These are phyloP conservation scores for Epistrophe grossulariae DNA, from an alignment of 2,888 invertebrate species.

Conservation along the genomic window DNA sequence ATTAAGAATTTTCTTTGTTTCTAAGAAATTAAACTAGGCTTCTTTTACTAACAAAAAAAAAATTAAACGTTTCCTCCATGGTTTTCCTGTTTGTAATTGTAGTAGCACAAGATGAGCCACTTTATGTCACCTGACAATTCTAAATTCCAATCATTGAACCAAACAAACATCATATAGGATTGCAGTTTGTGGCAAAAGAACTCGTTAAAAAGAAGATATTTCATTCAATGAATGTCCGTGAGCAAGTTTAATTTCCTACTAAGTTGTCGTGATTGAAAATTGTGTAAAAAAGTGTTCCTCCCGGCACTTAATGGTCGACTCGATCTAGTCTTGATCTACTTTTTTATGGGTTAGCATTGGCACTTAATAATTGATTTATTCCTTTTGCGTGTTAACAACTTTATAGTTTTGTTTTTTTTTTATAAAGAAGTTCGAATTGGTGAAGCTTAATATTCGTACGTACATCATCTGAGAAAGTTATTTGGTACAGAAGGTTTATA, in stretches of 20 bases:
- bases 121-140: constrained; percentile 11
- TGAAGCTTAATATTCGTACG: background rate
- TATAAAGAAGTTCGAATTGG: background rate
- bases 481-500: background rate
- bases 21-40: background rate
- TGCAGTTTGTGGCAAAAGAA: constrained; percentile 30
- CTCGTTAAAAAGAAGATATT: constrained; percentile 25
- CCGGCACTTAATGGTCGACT: background rate
- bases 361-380: constrained; percentile 33
- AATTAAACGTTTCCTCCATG: background rate
- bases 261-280: constrained; percentile 21
- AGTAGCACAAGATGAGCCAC: constrained; percentile 7
- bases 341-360: constrained; percentile 30
- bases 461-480: background rate
- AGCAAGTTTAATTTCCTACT: constrained; percentile 47
- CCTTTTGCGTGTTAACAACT: constrained; percentile 13
- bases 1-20: background rate
- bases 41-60: background rate
- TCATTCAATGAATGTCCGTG: constrained; percentile 29
- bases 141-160: constrained; percentile 22
- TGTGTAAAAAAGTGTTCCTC: background rate
- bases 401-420: background rate
- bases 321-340: constrained; percentile 19
- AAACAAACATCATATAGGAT: constrained; percentile 25
- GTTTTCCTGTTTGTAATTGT: background rate